Base-by-base conservation (phyloP, 1,140 invertebrate genomes). In the Panonychus citri region DNA sequence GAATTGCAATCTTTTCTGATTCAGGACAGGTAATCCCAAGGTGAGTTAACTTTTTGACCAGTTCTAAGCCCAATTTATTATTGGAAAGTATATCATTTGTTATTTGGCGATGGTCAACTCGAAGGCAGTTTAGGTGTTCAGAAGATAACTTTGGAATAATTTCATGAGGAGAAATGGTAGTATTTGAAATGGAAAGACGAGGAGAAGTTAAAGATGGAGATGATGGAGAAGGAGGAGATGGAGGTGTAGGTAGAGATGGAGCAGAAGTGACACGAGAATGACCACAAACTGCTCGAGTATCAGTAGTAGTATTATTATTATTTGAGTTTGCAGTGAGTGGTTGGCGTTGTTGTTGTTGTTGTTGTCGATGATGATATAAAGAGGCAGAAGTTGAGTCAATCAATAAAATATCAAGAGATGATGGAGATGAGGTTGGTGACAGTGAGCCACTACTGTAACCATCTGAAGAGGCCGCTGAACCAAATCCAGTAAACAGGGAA, bases 1-100 rank as follows among this genome's bases (percentile, higher is more conserved):
- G 55, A 10, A 56, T 49, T 26, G 25, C 30, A 5, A 56, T 51
- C 34, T 56, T 56, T 50, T 56, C 55, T 15, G 55, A 34, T 19
- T 56, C 55, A 19, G 50, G 55, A 8, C 17, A 19, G 8, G 55
- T 25, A 15, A 56, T 17, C 8, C 55, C 55, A 12, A 26, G 10
- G 17, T n/a, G n/a, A 8, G 10, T 12, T 10, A 56, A 30, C 30
- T 50, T 49, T 24, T 10, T 10, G 13, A 49, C 26, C 19, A 56
- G 28, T 13, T n/a, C 7, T 25, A n/a, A 8, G 10, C 55, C 55
- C 12, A 34, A 19, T 10, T 7, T 12, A 7, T 56, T 30, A 21
- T 56, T 56, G 27, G 55, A 12, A 17, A 30, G 24, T 17, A 50
- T 37, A 12, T 49, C 46, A 48, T n/a, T 17, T 12, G 4, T 17